A percentile compares a stretch with the other conserved stretches of the same genome.
These are phyloP conservation scores for Oenanthe oenanthe DNA, from an alignment of 2,113 vertebrate species.

Conservation along the genomic window DNA sequence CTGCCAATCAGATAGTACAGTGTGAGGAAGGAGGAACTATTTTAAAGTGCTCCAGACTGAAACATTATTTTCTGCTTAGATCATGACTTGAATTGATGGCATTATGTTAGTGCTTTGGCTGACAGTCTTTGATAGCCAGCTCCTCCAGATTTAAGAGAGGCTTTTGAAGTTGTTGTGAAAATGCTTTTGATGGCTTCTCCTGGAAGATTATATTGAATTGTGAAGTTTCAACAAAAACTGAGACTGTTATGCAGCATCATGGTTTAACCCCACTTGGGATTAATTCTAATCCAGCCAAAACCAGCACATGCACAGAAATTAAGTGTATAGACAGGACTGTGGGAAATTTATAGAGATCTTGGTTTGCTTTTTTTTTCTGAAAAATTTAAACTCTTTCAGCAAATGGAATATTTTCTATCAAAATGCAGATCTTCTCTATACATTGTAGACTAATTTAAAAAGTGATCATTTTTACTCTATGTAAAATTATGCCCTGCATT, in stretches of 20 bases:
- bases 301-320: neutral
- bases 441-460: neutral
- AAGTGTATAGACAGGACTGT: neutral
- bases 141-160: neutral
- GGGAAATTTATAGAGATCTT: neutral
- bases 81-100: neutral
- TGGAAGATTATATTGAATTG: neutral
- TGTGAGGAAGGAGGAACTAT: neutral
- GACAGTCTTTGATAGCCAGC: neutral
- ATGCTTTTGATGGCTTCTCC: neutral
- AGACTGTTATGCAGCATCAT: neutral
- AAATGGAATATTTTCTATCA: neutral
- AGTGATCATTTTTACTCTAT: neutral
- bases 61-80: neutral
- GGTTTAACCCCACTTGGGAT: neutral
- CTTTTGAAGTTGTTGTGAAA: neutral
- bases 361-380: neutral
- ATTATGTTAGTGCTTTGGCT: neutral
- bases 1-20: neutral
- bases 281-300: neutral
- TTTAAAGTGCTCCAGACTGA: neutral
- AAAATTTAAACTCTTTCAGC: neutral
- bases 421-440: neutral
- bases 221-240: neutral
- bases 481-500: neutral